A percentile compares a stretch with the other conserved stretches of the same genome.
Conservation (phyloP, 2,888 invertebrate genomes). For the Xestia c-nigrum region DNA sequence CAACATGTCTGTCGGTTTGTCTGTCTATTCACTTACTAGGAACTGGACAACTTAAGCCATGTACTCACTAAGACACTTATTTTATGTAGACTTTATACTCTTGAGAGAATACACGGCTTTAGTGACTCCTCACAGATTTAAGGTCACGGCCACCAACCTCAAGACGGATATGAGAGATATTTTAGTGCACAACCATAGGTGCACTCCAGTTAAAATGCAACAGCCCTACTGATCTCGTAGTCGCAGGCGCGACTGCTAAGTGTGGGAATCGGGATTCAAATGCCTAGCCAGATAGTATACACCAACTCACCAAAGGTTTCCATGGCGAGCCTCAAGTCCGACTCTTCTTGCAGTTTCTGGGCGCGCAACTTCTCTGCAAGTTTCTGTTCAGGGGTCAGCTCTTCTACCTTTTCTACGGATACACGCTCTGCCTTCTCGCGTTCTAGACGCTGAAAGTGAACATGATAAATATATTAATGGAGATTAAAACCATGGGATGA, state of each 20-base stretch:
- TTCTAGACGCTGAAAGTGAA: constrained; percentile 88
- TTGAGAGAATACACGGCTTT: not conserved
- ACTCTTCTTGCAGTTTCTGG: constrained; percentile 96
- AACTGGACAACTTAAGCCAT: not conserved
- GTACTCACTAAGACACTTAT: not conserved
- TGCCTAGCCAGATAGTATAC: not conserved
- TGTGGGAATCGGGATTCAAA: not conserved
- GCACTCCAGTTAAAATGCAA: not conserved
- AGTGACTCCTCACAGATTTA: not conserved
- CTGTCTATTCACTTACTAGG: not conserved
- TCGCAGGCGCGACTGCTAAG: not conserved
- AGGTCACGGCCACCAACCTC: not conserved
- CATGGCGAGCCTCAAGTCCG: constrained; percentile 96
- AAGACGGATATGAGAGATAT: not conserved
- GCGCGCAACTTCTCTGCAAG: constrained; percentile 93
- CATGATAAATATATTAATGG: not conserved
- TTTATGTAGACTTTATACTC: not conserved
- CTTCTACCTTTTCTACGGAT: constrained; percentile 90
- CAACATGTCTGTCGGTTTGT: too few relatives aligned
- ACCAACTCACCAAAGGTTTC: constrained; percentile 95
- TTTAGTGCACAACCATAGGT: not conserved
- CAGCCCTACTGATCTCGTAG: too few relatives aligned
- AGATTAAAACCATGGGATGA: not conserved
- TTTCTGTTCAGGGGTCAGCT: constrained; percentile 94
- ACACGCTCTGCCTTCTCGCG: constrained; percentile 92